Evolutionary conservation across 2,113 vertebrate species (phyloP), one percentile per base, ranked within the genome.

Genomic region (Fulmarus glacialis): DNA sequence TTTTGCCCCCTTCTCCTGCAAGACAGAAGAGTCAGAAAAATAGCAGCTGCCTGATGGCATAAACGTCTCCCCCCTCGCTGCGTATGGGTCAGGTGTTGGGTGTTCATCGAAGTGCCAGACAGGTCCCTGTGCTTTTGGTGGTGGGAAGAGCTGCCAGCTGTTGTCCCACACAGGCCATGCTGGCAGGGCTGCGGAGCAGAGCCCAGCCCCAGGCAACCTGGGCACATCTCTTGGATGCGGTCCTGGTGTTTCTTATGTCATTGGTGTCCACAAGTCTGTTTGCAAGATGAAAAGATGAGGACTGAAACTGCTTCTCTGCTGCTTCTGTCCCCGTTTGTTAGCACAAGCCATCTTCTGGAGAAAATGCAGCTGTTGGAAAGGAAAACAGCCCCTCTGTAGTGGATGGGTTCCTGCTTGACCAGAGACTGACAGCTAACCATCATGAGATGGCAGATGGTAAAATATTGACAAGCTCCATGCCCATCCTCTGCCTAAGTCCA

Each of bases 41-140:
- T 15, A 80, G 14, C 34, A 87, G 40, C 60, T 74, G 29, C 30
- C 75, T 40, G 21, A 42, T 2, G 14, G 40, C 30, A 26, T 22
- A 8, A 34, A 34, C 1, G 2, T 50, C 26, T 78, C 30, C 18
- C 18, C 26, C 64, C 32, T 50, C 1, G 1, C 55, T 64, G 22
- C 1, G 1, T 43, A 4, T 22, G 12, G 4, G 10, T 60, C 24
- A 23, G 30, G n/a, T 4, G 8, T 32, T 42, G 13, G 12, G 40
- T 32, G 17, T 36, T 81, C 24, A 47, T 68, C 62, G 47, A 32
- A 10, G 3, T 68, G 11, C 17, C 29, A 48, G 34, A 12, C 6
- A 36, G 19, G 40, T 47, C 14, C 38, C 27, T 27, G 24, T 30
- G 12, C 10, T 81, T 34, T 36, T 60, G 53, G 32, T 75, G 47